Percentiles rank a stretch among this genome's conserved stretches.
Conservation (phyloP, 35 echinoderm and acorn worm species). For the Acanthaster planci region DNA sequence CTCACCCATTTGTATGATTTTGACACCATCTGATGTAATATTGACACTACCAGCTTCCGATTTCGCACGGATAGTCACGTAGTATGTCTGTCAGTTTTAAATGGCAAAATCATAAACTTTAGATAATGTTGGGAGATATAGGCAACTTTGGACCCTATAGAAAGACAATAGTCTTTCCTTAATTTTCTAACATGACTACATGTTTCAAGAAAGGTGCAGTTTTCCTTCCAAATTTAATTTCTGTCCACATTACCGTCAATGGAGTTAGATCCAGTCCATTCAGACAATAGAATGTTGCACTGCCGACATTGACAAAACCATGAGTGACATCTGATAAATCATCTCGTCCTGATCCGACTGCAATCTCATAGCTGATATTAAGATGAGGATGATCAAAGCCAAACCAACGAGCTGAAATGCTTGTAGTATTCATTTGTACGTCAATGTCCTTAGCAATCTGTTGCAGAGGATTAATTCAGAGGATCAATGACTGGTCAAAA, state of each 20-base stretch:
- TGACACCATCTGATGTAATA: constrained; percentile 38
- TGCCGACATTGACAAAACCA: constrained; percentile 1
- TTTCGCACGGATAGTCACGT: constrained; percentile 28
- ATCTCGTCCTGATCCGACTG: neutral
- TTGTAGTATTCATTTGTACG: neutral
- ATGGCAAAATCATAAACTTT: neutral
- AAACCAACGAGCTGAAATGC: constrained; percentile 37
- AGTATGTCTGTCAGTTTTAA: constrained; percentile 29
- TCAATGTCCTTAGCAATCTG: neutral
- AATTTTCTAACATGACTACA: too few species aligned
- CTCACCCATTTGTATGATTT: neutral
- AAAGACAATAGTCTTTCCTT: too few species aligned
- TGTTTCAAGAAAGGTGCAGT: too few species aligned
- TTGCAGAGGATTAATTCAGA: too few species aligned
- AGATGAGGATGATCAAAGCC: constrained; percentile 48
- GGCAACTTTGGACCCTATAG: neutral
- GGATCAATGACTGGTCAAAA: too few species aligned
- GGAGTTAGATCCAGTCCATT: neutral
- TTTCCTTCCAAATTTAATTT: neutral
- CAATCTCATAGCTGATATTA: constrained; percentile 41
- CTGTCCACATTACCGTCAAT: neutral
- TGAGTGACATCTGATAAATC: constrained; percentile 11
- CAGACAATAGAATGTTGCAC: neutral
- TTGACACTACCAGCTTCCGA: constrained; percentile 31
- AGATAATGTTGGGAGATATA: neutral